Percentiles rank a stretch among this genome's conserved stretches.
Conservation (phyloP, 35 echinoderm and acorn worm species). For the Lytechinus variegatus region DNA sequence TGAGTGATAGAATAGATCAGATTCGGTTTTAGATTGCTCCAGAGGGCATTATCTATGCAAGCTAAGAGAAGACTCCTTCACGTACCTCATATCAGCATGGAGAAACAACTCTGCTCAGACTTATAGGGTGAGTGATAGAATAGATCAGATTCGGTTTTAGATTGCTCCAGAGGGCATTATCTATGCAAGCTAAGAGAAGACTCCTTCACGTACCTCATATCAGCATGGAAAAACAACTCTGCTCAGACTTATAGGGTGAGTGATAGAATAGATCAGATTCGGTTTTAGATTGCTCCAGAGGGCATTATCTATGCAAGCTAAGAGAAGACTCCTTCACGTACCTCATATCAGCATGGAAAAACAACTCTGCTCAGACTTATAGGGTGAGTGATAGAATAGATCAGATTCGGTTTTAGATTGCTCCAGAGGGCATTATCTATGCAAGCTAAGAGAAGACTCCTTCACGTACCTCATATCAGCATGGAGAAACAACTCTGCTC, state of each 20-base stretch:
- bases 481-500: conserved; percentile 62
- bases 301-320: conserved; percentile 61
- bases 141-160: too few species aligned
- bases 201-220: conserved; percentile 46
- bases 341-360: conserved; percentile 69
- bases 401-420: neutral
- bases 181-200: conserved; percentile 76
- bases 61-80: conserved; percentile 66
- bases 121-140: conserved; percentile 51
- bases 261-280: neutral
- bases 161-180: conserved; percentile 53
- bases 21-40: neutral
- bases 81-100: conserved; percentile 64
- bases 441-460: conserved; percentile 69
- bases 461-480: conserved; percentile 52
- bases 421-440: conserved; percentile 62
- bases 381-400: conserved; percentile 44
- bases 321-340: conserved; percentile 63
- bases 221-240: conserved; percentile 63
- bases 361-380: conserved; percentile 31
- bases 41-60: conserved; percentile 61
- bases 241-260: conserved; percentile 57
- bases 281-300: conserved; percentile 20
- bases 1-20: neutral
- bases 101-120: conserved; percentile 49